phyloP scores from a whole-genome alignment of 2,113 vertebrate species.

The Lycocorax pyrrhopterus region DNA sequence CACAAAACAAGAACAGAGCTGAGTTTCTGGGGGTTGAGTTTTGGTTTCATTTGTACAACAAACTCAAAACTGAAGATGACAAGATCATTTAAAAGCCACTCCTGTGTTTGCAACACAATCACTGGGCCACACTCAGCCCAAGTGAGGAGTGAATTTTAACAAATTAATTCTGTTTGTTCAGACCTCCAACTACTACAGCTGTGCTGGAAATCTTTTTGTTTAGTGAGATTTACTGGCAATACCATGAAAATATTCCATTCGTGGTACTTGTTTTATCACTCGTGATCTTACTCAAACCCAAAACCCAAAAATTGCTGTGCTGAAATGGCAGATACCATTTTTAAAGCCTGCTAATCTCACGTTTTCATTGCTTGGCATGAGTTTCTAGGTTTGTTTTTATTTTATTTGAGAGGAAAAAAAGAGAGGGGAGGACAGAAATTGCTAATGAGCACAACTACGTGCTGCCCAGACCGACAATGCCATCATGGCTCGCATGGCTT shows the following conservation, averaged over 20 bases:
- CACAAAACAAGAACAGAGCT: neutral
- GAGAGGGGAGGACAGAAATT: neutral
- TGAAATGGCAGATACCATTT: neutral
- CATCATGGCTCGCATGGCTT: neutral
- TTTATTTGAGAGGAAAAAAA: neutral
- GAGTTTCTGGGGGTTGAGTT: neutral
- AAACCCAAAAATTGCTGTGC: neutral
- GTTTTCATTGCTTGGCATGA: neutral
- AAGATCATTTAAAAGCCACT: neutral
- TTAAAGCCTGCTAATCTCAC: slow-evolving; percentile 9
- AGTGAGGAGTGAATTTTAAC: neutral
- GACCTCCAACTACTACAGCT: neutral
- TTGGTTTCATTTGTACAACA: neutral
- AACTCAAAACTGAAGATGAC: neutral
- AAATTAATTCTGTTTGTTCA: neutral
- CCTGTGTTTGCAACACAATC: neutral
- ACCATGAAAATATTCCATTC: neutral
- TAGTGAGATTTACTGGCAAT: neutral
- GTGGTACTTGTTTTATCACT: neutral
- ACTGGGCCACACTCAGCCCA: neutral
- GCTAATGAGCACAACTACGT: neutral
- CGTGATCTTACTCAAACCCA: neutral
- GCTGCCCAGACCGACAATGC: neutral
- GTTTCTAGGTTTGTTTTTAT: neutral
- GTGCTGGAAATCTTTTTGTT: neutral